phyloP scores from a whole-genome alignment of 2,113 vertebrate species.

The Gracilinanus agilis region DNA sequence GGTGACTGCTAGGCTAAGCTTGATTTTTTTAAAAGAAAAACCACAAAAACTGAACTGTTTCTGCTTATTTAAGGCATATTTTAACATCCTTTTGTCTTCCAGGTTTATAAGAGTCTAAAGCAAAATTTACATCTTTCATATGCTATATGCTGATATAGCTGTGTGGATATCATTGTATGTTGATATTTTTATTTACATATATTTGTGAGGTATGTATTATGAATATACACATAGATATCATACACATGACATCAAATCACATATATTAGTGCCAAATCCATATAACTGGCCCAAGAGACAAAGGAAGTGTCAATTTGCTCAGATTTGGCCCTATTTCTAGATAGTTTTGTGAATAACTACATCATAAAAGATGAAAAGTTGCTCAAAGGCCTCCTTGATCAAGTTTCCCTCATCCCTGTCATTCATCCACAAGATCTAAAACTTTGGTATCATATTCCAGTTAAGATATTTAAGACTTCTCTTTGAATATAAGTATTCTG shows the following conservation, averaged over 20 bases:
- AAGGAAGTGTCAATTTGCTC: not conserved
- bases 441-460: not conserved
- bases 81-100: not conserved
- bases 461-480: not conserved
- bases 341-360: not conserved
- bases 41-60: not conserved
- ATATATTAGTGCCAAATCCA: not conserved
- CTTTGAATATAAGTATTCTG: not conserved
- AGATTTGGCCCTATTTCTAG: not conserved
- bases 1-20: not conserved
- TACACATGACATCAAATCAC: not conserved
- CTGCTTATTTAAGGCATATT: not conserved
- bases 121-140: not conserved
- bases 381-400: not conserved
- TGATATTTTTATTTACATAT: not conserved
- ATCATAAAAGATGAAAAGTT: not conserved
- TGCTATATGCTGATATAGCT: not conserved
- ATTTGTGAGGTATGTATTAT: not conserved
- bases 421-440: not conserved
- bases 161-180: not conserved
- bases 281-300: not conserved
- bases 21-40: not conserved
- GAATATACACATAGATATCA: too few relatives aligned
- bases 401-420: not conserved
- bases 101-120: not conserved